phyloP scores from a whole-genome alignment of 2,113 vertebrate species.

The Myotis lucifugus region DNA sequence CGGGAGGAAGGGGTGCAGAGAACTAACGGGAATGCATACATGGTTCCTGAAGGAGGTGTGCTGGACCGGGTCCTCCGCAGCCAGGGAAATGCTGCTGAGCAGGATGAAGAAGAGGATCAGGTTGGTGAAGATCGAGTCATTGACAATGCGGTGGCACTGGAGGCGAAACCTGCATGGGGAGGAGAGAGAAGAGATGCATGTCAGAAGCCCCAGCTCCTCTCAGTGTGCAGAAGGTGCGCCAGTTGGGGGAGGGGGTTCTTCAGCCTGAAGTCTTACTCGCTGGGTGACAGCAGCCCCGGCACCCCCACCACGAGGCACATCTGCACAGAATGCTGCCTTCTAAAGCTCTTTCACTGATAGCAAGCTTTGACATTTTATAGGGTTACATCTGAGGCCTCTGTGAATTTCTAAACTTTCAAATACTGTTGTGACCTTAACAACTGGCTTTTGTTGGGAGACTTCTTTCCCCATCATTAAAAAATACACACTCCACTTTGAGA shows the following conservation, averaged over 20 bases:
- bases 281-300: fast-evolving
- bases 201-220: not conserved
- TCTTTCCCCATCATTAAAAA: not conserved
- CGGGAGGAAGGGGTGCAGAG: not conserved
- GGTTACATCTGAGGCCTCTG: not conserved
- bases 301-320: fast-evolving
- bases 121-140: slow-evolving; percentile 99
- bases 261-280: not conserved
- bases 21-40: slow-evolving; percentile 84
- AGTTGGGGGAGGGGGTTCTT: not conserved
- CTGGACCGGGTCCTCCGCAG: slow-evolving; percentile 96
- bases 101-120: slow-evolving; percentile 99
- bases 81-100: slow-evolving; percentile 98
- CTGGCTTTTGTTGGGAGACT: not conserved
- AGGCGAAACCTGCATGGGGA: slow-evolving; percentile 91
- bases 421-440: not conserved
- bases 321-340: not conserved
- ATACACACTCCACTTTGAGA: not conserved
- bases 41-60: slow-evolving; percentile 96
- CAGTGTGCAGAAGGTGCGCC: not conserved
- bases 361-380: not conserved
- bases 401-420: not conserved
- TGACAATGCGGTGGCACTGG: slow-evolving; percentile 97
- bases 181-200: not conserved
- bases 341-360: not conserved